Conservation (phyloP, 2,797 vertebrate genomes). For the Uromys caudimaculatus region DNA sequence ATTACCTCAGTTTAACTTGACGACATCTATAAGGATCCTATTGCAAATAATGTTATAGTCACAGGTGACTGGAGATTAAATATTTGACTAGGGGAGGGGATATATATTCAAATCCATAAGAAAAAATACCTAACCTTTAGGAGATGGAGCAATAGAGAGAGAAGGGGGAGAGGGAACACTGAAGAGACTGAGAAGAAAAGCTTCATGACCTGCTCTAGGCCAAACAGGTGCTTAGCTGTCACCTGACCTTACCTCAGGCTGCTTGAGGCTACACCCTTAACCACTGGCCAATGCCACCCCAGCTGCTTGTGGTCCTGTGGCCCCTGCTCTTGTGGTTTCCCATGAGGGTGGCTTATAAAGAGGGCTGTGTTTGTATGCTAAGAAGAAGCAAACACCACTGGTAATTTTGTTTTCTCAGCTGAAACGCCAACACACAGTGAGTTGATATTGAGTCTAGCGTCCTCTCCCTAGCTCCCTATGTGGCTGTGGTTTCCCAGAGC, state of each 20-base stretch:
- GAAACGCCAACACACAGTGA: conserved; percentile 70
- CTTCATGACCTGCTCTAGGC: background rate
- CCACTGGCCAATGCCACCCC: background rate
- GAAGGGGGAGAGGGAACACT: no score
- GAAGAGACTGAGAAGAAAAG: background rate
- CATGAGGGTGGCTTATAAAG: conserved; percentile 36
- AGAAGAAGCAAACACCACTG: background rate
- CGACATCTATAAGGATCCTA: background rate
- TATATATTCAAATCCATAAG: background rate
- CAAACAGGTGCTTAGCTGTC: background rate
- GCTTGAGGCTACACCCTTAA: background rate
- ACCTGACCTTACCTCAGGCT: background rate
- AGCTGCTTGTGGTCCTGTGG: background rate
- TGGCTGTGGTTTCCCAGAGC: conserved; percentile 63
- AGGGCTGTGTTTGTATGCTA: conserved; percentile 21
- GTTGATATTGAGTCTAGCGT: conserved; percentile 65
- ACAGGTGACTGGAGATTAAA: background rate
- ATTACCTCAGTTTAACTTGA: background rate
- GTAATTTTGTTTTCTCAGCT: conserved; percentile 78
- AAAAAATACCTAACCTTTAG: background rate
- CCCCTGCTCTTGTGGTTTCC: background rate
- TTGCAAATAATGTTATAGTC: background rate
- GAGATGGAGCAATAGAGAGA: background rate
- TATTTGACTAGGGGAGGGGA: background rate
- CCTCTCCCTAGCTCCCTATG: background rate